Base-by-base conservation (phyloP, 1,140 invertebrate species). In the Fragariocoptes setiger region DNA sequence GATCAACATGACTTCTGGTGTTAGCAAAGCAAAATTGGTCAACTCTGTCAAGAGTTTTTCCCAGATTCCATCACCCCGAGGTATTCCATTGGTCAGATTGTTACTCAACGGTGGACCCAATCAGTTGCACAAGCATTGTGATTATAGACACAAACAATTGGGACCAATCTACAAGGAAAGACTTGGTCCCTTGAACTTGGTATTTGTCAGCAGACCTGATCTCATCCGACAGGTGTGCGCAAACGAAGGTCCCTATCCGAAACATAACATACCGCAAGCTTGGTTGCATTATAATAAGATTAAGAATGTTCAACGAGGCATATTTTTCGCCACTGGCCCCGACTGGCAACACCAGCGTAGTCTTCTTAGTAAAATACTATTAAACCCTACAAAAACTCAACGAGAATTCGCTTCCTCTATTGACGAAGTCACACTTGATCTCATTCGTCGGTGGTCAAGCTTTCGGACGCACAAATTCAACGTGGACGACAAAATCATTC, bases 311-410 rank as follows among this genome's bases (percentile, higher is more conserved):
- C 61, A 69, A 47, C 64, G 78, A 47, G 78, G 78, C 15, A 57
- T 85, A 8, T 71, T 82, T 51, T 85, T 83, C 55, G 72, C 70
- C 70, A 62, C 78, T 45, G 76, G 72, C 3, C 61, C 69, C 39
- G 72, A 79, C 56, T 82, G 77, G 77, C 52, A 69, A 43, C 52
- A 64, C 20, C 57, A 60, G 42, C 60, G 77, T 21, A 62, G 65
- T 50, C 66, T 71, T 46, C 58, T 79, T 52, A 79, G 78, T 54
- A 69, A 68, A 54, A 52, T 70, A 45, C 56, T 83, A 42, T 56
- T 80, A 19, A 61, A 62, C 50, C 59, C 62, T 31, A 31, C 8
- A 47, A 59, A 36, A 52, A 59, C 35, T 42, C 50, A 40, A 59
- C 59, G 52, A 52, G 68, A 44, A 49, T 45, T 51, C 42, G 39